These are phyloP conservation scores for Zaprionus capensis DNA, from an alignment of 1,140 invertebrate species.

Conservation along the genomic window DNA sequence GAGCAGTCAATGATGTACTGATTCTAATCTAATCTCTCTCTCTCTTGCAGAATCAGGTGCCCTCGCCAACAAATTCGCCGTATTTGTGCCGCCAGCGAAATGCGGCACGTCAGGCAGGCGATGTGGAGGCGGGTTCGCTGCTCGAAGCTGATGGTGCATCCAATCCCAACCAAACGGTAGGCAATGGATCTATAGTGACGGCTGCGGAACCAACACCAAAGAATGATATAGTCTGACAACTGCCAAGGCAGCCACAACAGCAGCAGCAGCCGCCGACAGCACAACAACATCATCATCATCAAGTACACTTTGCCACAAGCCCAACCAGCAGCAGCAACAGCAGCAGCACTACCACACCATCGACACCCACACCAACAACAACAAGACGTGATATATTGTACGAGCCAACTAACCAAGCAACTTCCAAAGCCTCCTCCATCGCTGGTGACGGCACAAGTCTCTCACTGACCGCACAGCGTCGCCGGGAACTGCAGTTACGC, in stretches of 20 bases:
- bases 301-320: conserved; percentile 64
- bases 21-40: background rate
- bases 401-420: conserved; percentile 62
- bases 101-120: conserved; percentile 84
- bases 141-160: conserved; percentile 55
- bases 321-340: conserved; percentile 35
- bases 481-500: conserved; percentile 68
- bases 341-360: conserved; percentile 42
- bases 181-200: conserved; percentile 22
- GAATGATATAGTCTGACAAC: conserved; percentile 79
- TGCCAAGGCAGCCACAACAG: conserved; percentile 51
- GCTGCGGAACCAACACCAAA: conserved; percentile 57
- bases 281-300: conserved; percentile 49
- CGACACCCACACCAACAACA: conserved; percentile 27
- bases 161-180: conserved; percentile 31
- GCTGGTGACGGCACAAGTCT: conserved; percentile 44
- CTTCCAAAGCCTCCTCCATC: conserved; percentile 53
- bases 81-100: conserved; percentile 91
- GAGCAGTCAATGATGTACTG: background rate
- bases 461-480: conserved; percentile 72
- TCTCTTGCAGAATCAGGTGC: conserved; percentile 87
- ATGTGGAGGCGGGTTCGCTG: conserved; percentile 80
- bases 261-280: conserved; percentile 35
- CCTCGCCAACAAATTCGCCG: conserved; percentile 90
- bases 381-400: conserved; percentile 73